These are phyloP conservation scores for Ptyas mucosa DNA, from an alignment of 2,113 vertebrate genomes.

Conservation along the genomic window DNA sequence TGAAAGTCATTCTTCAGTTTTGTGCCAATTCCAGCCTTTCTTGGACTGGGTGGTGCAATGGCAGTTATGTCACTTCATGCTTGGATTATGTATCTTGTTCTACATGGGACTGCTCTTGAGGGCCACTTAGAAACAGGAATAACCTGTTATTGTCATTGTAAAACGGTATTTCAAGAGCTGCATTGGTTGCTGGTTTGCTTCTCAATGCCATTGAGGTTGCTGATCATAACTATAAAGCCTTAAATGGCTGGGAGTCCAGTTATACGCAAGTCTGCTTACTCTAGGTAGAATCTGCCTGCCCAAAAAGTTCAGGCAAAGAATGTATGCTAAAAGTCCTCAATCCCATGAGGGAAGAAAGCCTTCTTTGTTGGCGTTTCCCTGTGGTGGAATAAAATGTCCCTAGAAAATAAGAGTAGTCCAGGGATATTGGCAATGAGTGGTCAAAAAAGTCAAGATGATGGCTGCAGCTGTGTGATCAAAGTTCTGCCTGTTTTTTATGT, in stretches of 20 bases:
- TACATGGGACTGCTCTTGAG: not conserved
- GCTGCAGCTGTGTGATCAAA: not conserved
- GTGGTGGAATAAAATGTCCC: not conserved
- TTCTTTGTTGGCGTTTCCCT: not conserved
- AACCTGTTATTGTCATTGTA: not conserved
- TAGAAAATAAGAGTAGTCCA: not conserved
- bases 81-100: not conserved
- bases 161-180: not conserved
- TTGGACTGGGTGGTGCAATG: not conserved
- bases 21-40: not conserved
- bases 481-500: not conserved
- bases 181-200: not conserved
- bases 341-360: not conserved
- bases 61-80: not conserved
- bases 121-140: not conserved
- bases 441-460: not conserved
- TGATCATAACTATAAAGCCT: not conserved
- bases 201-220: not conserved
- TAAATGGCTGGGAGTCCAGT: not conserved
- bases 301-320: not conserved
- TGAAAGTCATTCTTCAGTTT: not conserved
- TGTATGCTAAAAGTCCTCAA: not conserved
- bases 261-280: not conserved
- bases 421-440: not conserved
- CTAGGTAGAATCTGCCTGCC: not conserved